phyloP scores from a whole-genome alignment of 2,113 vertebrate species.

The Forbesichthys papilliferus region DNA sequence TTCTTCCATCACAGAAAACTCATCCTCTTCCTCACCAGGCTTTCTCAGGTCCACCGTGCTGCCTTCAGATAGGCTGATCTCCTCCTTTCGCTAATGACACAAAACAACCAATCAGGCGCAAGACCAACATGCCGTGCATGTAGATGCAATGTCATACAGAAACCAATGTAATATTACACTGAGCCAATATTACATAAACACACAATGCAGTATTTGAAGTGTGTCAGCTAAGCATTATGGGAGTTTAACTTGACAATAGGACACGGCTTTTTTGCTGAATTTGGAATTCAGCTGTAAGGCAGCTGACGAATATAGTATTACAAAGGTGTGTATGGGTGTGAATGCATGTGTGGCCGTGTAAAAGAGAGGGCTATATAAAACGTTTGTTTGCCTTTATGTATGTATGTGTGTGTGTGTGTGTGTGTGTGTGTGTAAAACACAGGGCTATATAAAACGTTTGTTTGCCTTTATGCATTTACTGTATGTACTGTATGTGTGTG shows the following conservation, averaged over 20 bases:
- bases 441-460: too few relatives aligned
- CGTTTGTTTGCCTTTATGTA: too few relatives aligned
- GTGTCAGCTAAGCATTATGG: constrained; percentile 61
- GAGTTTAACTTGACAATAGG: constrained; percentile 51
- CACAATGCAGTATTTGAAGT: constrained; percentile 28
- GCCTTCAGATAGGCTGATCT: constrained; percentile 90
- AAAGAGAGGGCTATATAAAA: too few relatives aligned
- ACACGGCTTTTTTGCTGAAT: constrained; percentile 27
- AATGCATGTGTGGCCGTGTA: too few relatives aligned
- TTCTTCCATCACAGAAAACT: constrained; percentile 87
- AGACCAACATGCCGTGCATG: not conserved
- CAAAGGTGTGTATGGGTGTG: not conserved
- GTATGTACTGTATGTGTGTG: not conserved
- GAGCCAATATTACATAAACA: not conserved
- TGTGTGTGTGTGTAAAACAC: too few relatives aligned
- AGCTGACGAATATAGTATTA: constrained; percentile 2
- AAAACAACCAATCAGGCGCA: constrained; percentile 40
- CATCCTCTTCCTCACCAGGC: constrained; percentile 89
- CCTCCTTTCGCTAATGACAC: constrained; percentile 78
- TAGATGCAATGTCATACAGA: not conserved
- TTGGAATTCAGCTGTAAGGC: constrained; percentile 22
- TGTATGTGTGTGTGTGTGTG: not conserved
- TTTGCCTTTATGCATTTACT: too few relatives aligned
- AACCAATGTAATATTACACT: not conserved
- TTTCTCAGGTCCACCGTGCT: constrained; percentile 96